phyloP scores from a whole-genome alignment of 2,888 invertebrate genomes.

The Hesperia comma region DNA sequence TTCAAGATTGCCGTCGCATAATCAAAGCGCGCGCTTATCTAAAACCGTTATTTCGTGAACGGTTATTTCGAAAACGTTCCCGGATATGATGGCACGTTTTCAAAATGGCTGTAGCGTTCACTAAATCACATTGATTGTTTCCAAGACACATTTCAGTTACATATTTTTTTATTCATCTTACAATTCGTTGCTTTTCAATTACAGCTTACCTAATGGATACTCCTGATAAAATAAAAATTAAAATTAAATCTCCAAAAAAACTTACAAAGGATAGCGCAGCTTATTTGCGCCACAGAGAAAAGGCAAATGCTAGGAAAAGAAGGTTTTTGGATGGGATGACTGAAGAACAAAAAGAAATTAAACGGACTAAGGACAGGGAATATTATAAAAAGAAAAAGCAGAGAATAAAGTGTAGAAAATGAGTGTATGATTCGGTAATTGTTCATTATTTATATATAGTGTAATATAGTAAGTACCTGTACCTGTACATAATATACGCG shows the following conservation, averaged over 20 bases:
- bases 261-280: slow-evolving; percentile 40
- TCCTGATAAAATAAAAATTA: slow-evolving; percentile 14
- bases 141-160: too few relatives aligned
- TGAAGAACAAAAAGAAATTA: slow-evolving; percentile 45
- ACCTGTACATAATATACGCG: too few relatives aligned
- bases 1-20: not conserved
- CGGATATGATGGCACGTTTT: slow-evolving; percentile 2
- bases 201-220: too few relatives aligned
- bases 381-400: slow-evolving; percentile 42
- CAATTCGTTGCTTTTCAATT: too few relatives aligned
- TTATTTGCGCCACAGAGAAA: slow-evolving; percentile 45
- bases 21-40: not conserved
- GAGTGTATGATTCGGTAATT: too few relatives aligned
- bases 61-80: slow-evolving; percentile 7
- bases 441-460: too few relatives aligned
- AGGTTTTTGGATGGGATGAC: slow-evolving; percentile 48
- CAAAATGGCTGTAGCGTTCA: not conserved
- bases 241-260: slow-evolving; percentile 37
- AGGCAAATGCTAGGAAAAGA: slow-evolving; percentile 47
- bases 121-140: too few relatives aligned
- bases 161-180: too few relatives aligned
- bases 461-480: too few relatives aligned
- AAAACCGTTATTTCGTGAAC: slow-evolving; percentile 8
- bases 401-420: slow-evolving; percentile 40
- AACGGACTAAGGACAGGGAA: slow-evolving; percentile 45